phyloP scores from a whole-genome alignment of 2,797 vertebrate genomes.

The Glyptemys insculpta region DNA sequence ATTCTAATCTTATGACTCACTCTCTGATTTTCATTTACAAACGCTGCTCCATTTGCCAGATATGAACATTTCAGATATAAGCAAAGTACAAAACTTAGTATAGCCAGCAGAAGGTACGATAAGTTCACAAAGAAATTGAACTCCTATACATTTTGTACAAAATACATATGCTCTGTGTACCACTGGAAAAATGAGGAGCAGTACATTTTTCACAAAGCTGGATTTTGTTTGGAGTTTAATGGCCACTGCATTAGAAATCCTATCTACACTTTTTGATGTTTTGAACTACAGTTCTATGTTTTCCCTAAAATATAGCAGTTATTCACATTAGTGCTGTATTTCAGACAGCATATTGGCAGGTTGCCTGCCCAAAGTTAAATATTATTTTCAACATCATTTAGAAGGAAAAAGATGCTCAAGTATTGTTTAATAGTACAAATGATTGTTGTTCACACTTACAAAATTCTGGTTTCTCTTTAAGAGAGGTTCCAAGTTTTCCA shows the following conservation, averaged over 20 bases:
- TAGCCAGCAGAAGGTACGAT: background rate
- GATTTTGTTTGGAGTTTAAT: fast-evolving
- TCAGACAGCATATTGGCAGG: background rate
- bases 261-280: background rate
- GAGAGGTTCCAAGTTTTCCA: background rate
- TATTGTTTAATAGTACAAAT: background rate
- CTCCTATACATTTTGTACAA: background rate
- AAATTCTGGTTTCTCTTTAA: background rate
- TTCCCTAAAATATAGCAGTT: background rate
- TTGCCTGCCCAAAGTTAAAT: background rate
- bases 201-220: background rate
- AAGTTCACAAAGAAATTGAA: background rate
- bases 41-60: background rate
- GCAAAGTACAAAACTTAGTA: background rate
- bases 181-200: background rate
- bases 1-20: background rate
- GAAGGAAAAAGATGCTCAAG: background rate
- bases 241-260: background rate
- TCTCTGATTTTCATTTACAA: background rate
- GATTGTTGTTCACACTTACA: background rate
- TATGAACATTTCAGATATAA: background rate
- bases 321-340: background rate
- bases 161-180: background rate
- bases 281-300: background rate
- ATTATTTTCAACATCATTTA: background rate